A percentile compares a stretch with the other conserved stretches of the same genome.
These are phyloP conservation scores for Drosophila infuscata DNA, from an alignment of 2,888 invertebrate genomes.

Conservation along the genomic window DNA sequence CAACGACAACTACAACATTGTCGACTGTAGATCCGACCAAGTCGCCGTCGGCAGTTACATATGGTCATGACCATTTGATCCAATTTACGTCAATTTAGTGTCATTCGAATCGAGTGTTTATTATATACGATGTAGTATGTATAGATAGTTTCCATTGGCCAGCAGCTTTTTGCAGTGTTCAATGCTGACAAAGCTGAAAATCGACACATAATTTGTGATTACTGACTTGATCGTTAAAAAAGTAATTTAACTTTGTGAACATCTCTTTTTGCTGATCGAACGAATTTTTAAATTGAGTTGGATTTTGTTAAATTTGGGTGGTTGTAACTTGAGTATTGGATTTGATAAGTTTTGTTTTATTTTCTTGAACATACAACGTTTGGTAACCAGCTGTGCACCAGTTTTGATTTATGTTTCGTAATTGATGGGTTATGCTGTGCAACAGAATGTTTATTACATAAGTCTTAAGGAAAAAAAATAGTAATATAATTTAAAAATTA, in stretches of 20 bases:
- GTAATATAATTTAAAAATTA: neutral
- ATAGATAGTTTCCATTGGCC: neutral
- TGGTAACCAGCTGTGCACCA: neutral
- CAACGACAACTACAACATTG: constrained; percentile 23
- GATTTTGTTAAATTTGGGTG: neutral
- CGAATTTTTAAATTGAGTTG: neutral
- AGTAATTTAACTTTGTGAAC: neutral
- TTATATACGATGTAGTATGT: constrained; percentile 37
- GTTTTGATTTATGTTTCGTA: too few species aligned
- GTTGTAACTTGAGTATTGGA: neutral
- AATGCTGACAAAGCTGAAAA: neutral
- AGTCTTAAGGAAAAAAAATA: neutral
- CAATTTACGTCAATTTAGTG: constrained; percentile 78
- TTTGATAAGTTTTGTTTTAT: neutral
- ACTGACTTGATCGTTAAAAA: neutral
- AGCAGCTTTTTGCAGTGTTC: neutral
- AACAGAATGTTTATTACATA: neutral
- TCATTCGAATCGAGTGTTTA: constrained; percentile 77
- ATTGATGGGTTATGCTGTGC: too few species aligned
- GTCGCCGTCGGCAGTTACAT: constrained; percentile 67
- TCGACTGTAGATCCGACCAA: constrained; percentile 10
- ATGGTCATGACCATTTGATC: constrained; percentile 63
- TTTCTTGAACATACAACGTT: neutral
- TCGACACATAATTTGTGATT: constrained; percentile 2
- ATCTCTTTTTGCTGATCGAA: neutral